Conservation (phyloP, 2,113 vertebrate species). For the Cyanoderma ruficeps region DNA sequence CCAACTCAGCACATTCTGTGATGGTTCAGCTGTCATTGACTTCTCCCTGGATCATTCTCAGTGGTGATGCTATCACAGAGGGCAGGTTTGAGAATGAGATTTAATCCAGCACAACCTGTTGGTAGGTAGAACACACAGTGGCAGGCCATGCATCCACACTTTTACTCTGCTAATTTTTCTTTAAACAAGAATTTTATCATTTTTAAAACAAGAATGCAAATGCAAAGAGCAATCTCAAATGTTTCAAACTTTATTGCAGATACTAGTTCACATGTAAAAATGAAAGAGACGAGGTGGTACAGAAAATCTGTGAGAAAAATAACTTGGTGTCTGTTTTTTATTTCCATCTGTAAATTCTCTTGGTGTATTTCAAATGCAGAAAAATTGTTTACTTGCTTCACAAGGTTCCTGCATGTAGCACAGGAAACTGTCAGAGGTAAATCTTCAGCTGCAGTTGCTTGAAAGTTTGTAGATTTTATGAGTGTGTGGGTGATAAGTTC, state of each 20-base stretch:
- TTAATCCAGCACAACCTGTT: not conserved
- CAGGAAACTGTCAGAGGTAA: not conserved
- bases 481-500: not conserved
- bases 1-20: not conserved
- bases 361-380: not conserved
- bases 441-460: not conserved
- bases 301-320: constrained; percentile 48
- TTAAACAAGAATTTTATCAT: not conserved
- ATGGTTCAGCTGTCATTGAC: not conserved
- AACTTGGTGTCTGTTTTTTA: not conserved
- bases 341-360: constrained; percentile 24
- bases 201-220: constrained; percentile 20
- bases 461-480: not conserved
- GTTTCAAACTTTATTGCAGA: constrained; percentile 23
- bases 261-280: constrained; percentile 34
- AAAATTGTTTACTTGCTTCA: not conserved
- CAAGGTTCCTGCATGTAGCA: not conserved
- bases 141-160: not conserved
- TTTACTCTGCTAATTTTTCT: not conserved
- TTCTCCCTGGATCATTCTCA: not conserved
- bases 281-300: not conserved
- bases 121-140: not conserved
- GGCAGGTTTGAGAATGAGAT: not conserved
- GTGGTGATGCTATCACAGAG: not conserved
- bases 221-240: constrained; percentile 19